phyloP scores from a whole-genome alignment of 2,888 invertebrate species.

The Ormyrus labotus region DNA sequence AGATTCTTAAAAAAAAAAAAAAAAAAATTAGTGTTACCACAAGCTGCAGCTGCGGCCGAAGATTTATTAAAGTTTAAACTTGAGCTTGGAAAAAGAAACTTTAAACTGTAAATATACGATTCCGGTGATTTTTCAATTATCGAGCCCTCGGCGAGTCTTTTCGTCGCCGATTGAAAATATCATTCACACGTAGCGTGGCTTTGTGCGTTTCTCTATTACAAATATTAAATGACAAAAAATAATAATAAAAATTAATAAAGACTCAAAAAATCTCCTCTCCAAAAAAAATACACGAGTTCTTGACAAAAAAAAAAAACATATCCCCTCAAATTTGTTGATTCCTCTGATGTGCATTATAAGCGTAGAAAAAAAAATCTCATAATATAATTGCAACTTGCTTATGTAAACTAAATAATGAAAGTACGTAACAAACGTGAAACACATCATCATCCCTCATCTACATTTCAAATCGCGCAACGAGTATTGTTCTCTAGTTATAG shows the following conservation, averaged over 20 bases:
- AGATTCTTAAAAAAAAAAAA: conserved; percentile 23
- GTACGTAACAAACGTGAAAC: conserved; percentile 38
- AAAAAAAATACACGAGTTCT: conserved; percentile 15
- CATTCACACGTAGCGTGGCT: conserved; percentile 54
- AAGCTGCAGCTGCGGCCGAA: background rate
- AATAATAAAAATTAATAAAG: conserved; percentile 33
- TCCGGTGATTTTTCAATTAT: conserved; percentile 46
- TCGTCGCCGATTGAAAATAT: conserved; percentile 39
- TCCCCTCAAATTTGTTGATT: conserved; percentile 51
- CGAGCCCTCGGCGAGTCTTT: conserved; percentile 26
- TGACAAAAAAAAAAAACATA: conserved; percentile 44
- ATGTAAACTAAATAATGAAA: conserved; percentile 45
- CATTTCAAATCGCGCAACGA: conserved; percentile 34
- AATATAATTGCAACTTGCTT: conserved; percentile 49
- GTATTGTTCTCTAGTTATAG: conserved; percentile 31
- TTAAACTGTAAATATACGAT: conserved; percentile 30
- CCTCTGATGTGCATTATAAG: conserved; percentile 52
- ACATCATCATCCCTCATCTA: conserved; percentile 35
- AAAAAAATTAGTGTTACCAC: conserved; percentile 3
- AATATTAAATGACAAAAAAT: conserved; percentile 35
- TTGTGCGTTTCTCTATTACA: conserved; percentile 45
- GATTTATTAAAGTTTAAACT: conserved; percentile 46
- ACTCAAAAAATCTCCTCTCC: conserved; percentile 43
- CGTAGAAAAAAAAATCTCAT: conserved; percentile 17
- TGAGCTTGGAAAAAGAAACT: conserved; percentile 45